A percentile compares a stretch with the other conserved stretches of the same genome.
phyloP scores from a whole-genome alignment of 2,797 vertebrate species.

The Pseudochirops cupreus region DNA sequence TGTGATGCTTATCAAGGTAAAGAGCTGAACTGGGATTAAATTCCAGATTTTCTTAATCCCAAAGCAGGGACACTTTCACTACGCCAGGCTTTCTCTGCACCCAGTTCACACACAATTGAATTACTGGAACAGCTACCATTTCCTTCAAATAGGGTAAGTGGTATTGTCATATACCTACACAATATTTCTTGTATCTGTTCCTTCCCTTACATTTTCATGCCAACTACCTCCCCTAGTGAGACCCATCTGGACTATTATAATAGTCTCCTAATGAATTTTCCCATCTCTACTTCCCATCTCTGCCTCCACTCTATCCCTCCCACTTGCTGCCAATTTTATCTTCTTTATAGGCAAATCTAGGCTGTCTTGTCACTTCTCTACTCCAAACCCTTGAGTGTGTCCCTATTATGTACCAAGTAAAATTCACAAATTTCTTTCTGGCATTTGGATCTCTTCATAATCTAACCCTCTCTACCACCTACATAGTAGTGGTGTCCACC shows the following conservation, averaged over 20 bases:
- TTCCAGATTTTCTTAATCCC: not conserved
- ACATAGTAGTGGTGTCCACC: not conserved
- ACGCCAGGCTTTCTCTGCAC: not conserved
- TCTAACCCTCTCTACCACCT: not conserved
- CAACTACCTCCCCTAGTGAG: not conserved
- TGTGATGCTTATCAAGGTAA: not conserved
- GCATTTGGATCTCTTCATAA: not conserved
- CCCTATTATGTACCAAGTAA: not conserved
- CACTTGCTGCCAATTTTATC: not conserved
- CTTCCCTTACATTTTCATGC: not conserved
- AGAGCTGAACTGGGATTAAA: not conserved
- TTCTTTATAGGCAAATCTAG: not conserved
- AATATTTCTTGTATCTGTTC: not conserved
- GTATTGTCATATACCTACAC: not conserved
- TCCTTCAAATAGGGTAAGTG: not conserved
- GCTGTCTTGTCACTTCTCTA: not conserved
- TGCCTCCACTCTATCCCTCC: not conserved
- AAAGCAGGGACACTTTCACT: not conserved
- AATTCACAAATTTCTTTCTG: not conserved
- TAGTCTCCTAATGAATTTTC: not conserved
- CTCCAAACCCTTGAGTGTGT: not conserved
- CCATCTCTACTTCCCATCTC: not conserved
- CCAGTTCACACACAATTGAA: not conserved
- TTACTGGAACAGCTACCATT: not conserved
- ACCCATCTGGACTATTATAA: not conserved